Conservation (phyloP, 2,888 invertebrate genomes). For the Camponotus fellah region DNA sequence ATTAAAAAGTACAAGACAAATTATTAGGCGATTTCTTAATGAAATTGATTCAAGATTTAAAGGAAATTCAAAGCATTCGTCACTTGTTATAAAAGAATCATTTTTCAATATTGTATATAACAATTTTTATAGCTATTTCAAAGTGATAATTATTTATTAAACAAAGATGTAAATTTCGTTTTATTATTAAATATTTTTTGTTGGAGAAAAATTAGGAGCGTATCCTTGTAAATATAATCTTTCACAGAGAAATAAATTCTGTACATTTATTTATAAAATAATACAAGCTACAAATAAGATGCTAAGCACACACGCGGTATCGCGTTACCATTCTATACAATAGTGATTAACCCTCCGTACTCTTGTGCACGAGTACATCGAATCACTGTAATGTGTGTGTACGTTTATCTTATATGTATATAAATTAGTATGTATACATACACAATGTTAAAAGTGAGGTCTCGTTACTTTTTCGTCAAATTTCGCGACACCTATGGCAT, state of each 20-base stretch:
- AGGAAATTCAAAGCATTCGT: not conserved
- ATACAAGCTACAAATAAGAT: constrained; percentile 70
- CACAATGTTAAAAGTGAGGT: constrained; percentile 55
- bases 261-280: constrained; percentile 85
- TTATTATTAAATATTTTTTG: not conserved
- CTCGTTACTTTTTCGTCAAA: constrained; percentile 67
- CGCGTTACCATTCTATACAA: constrained; percentile 70
- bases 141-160: constrained; percentile 27
- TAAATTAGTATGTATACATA: constrained; percentile 74
- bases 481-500: constrained; percentile 77
- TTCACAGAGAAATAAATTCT: constrained; percentile 76
- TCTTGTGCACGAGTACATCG: constrained; percentile 27
- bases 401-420: constrained; percentile 70
- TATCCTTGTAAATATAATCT: constrained; percentile 31
- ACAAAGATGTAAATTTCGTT: constrained; percentile 4
- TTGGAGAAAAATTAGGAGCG: not conserved
- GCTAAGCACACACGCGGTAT: constrained; percentile 69
- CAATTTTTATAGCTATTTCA: not conserved
- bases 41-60: not conserved
- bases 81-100: not conserved
- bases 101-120: constrained; percentile 8
- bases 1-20: constrained; percentile 99
- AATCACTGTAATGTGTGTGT: constrained; percentile 44
- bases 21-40: constrained; percentile 88
- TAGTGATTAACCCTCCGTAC: constrained; percentile 58